Percentiles rank a stretch among this genome's conserved stretches.
phyloP scores from a whole-genome alignment of 2,113 vertebrate species.

The Charina bottae region DNA sequence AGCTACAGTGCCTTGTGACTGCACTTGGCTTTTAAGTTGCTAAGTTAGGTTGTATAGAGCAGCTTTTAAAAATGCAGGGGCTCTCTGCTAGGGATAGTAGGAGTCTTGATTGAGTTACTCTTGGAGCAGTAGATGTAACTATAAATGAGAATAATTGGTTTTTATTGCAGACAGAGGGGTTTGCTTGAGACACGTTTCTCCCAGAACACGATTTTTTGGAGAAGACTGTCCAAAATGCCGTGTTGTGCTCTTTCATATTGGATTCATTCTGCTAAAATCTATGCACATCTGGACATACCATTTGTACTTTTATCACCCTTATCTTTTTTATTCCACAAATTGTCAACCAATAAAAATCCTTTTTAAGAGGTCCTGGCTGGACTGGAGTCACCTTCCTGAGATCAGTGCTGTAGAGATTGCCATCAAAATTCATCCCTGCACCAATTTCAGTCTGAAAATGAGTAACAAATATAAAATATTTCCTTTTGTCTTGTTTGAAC shows the following conservation, averaged over 20 bases:
- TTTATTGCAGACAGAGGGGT: conserved; percentile 2
- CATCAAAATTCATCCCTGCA: background rate
- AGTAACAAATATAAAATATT: background rate
- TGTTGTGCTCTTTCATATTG: background rate
- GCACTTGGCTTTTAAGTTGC: background rate
- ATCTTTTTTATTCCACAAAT: background rate
- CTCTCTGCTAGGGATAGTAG: background rate
- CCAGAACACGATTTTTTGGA: background rate
- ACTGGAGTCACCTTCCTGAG: background rate
- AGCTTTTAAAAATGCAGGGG: background rate
- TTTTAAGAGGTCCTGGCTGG: background rate
- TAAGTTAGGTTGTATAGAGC: conserved; percentile 22
- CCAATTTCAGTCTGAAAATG: background rate
- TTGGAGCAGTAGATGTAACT: background rate
- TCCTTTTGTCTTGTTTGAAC: conserved; percentile 1
- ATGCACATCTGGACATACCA: background rate
- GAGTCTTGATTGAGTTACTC: background rate
- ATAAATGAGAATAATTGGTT: background rate
- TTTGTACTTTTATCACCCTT: background rate
- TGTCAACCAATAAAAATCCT: background rate
- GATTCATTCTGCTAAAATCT: background rate
- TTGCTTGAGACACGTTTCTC: background rate
- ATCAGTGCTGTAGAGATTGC: background rate
- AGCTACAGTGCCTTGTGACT: background rate
- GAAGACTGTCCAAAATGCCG: background rate